Conservation (phyloP, 2,113 vertebrate genomes). For the Oxyura jamaicensis region DNA sequence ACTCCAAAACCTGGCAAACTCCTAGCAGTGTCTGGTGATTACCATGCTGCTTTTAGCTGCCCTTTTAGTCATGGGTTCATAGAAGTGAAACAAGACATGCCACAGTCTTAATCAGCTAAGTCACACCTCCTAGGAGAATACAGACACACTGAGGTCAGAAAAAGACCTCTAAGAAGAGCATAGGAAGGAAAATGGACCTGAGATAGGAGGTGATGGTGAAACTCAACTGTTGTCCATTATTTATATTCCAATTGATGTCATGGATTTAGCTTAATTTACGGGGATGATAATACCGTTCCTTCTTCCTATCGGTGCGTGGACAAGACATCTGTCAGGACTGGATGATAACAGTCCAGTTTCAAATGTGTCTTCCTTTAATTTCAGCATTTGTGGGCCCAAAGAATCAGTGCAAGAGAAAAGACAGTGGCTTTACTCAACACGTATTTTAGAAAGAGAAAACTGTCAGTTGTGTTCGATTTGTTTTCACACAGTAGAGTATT, state of each 20-base stretch:
- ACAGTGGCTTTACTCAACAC: neutral
- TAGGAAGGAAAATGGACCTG: neutral
- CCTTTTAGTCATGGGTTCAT: constrained; percentile 42
- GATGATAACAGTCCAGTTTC: neutral
- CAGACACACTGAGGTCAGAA: constrained; percentile 25
- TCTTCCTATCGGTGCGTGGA: neutral
- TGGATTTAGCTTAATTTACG: neutral
- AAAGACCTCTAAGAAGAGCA: neutral
- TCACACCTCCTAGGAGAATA: constrained; percentile 31
- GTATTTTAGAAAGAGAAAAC: neutral
- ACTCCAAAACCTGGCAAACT: constrained; percentile 57
- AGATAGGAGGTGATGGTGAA: constrained; percentile 51
- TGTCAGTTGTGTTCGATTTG: neutral
- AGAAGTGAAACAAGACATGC: constrained; percentile 14
- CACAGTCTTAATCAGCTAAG: constrained; percentile 17
- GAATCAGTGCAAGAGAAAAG: neutral
- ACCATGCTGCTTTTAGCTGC: constrained; percentile 59
- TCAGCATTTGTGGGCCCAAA: neutral
- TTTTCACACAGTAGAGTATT: neutral
- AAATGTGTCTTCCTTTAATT: neutral
- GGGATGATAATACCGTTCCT: neutral
- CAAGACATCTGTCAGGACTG: neutral
- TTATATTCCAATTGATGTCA: neutral
- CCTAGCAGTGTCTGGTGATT: neutral
- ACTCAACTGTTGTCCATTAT: neutral